Evolutionary conservation across 2,888 invertebrate species (phyloP).

Genomic region (Archips crataeganus): DNA sequence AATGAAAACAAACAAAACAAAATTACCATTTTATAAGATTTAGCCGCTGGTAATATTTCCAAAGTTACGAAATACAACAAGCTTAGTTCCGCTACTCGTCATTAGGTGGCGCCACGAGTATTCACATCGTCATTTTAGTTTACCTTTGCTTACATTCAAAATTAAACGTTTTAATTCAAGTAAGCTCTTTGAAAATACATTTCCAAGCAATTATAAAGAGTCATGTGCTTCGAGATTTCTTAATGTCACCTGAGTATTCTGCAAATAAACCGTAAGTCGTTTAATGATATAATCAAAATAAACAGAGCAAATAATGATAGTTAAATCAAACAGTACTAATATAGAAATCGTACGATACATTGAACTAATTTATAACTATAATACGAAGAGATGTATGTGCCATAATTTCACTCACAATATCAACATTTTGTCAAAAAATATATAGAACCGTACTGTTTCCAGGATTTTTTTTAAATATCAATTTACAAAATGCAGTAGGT

Average conservation of each 20-base stretch:
- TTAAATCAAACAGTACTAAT: background rate
- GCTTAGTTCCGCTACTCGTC: slow-evolving; percentile 48
- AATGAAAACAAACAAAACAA: background rate
- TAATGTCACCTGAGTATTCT: background rate
- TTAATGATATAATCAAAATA: slow-evolving; percentile 2
- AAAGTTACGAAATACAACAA: background rate
- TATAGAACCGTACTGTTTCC: too few species aligned
- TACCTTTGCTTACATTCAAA: background rate
- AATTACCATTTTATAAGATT: background rate
- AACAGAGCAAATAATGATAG: slow-evolving; percentile 4
- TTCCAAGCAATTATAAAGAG: background rate
- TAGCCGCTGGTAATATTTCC: background rate
- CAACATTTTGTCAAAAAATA: too few species aligned
- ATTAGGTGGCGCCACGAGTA: slow-evolving; percentile 54
- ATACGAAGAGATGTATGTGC: background rate
- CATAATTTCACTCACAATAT: too few species aligned
- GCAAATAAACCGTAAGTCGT: background rate
- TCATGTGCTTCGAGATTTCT: background rate
- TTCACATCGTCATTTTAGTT: background rate
- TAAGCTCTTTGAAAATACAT: background rate
- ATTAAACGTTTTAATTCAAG: background rate
- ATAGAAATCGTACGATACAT: slow-evolving; percentile 10
- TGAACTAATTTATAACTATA: background rate
- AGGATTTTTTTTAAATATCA: too few species aligned
- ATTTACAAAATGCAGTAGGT: too few species aligned